Conservation (phyloP, 1,140 invertebrate genomes). For the Zaprionus davidi region DNA sequence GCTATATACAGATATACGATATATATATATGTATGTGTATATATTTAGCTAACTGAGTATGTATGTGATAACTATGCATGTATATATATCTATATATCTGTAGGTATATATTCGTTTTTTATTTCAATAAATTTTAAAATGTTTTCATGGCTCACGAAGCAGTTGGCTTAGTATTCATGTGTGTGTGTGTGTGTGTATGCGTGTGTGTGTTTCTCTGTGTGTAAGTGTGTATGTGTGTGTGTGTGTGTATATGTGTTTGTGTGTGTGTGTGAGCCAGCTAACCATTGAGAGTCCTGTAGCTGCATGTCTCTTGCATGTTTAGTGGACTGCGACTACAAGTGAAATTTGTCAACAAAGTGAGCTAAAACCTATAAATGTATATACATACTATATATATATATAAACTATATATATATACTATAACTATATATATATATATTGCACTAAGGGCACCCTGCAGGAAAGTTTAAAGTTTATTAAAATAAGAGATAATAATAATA, state of each 20-base stretch:
- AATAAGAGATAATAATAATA: no score
- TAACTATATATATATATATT: no score
- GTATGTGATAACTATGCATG: neutral
- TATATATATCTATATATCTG: neutral
- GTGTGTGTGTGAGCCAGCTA: slow-evolving; percentile 7
- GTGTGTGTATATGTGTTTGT: neutral
- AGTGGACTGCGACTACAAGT: slow-evolving; percentile 22
- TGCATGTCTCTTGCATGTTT: slow-evolving; percentile 14
- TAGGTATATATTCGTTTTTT: slow-evolving; percentile 19
- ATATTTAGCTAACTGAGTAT: neutral
- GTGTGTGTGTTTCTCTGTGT: neutral
- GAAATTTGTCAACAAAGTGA: slow-evolving; percentile 30
- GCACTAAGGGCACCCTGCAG: no score
- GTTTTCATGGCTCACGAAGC: slow-evolving; percentile 46
- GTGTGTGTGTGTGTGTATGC: slow-evolving; percentile 12
- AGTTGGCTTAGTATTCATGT: slow-evolving; percentile 5
- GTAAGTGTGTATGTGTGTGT: neutral
- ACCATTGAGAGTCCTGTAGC: slow-evolving; percentile 11
- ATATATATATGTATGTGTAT: neutral
- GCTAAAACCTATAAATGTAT: neutral
- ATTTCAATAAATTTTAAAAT: slow-evolving; percentile 66
- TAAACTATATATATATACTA: no score
- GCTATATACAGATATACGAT: neutral
- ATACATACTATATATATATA: no score
- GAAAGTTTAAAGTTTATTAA: neutral